Evolutionary conservation across 2,113 vertebrate genomes (phyloP), one percentile per base, ranked within the genome.

Genomic region (Amphiprion ocellaris): DNA sequence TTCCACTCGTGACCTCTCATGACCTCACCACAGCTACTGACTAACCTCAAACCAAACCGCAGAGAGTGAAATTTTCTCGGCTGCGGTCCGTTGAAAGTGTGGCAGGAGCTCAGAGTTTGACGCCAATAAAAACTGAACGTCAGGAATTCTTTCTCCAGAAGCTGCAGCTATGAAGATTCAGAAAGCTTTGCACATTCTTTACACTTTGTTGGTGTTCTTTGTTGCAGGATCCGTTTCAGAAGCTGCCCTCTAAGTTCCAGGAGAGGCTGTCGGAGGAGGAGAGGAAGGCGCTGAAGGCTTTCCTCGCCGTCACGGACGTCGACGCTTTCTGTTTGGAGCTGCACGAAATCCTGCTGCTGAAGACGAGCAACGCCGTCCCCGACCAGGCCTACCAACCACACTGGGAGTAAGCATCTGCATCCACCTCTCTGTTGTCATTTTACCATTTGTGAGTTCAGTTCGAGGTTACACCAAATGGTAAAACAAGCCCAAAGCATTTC

Each of bases 301-400:
- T 95, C 81, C 83, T 95, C 2, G 33, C 83, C 0, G 24, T 30
- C 62, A 93, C 93, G 1, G 92, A 95, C 5, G 78, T 90, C 0
- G 83, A 92, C 6, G 7, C 72, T 1, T 93, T 95, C 58, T 47
- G 67, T 54, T 24, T 90, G 86, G 94, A 95, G 81, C 89, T 95
- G 59, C 93, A 95, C 74, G 94, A 95, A 62, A 87, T 95, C 10
- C 92, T 95, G 30, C 83, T 92, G 44, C 89, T 95, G 74, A 94
- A 93, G 89, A 93, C 92, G 4, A 85, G 67, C 74, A 63, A 12
- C 3, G 41, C 49, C 2, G 14, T 9, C 24, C 15, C 62, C 0
- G 86, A 91, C 1, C 41, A 84, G 10, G 47, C 24, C 2, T 94
- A 93, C 78, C 9, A 26, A 0, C 15, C 92, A 9, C 80, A 89